Evolutionary conservation across 1,140 invertebrate genomes (phyloP).

Genomic region (Zaprionus tsacasi): DNA sequence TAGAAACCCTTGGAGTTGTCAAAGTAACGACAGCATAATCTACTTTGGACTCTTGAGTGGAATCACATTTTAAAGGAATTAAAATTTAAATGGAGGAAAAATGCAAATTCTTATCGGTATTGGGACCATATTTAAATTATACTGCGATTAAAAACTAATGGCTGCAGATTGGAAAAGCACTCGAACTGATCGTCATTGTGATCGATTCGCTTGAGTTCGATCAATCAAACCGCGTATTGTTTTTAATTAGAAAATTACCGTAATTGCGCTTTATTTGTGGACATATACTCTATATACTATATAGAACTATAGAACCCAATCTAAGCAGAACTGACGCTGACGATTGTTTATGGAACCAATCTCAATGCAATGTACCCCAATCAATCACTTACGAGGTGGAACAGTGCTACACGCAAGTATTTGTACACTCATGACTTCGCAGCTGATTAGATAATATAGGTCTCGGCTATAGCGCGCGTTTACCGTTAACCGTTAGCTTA

Average conservation of each 20-base stretch:
- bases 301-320: neutral
- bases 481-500: slow-evolving; percentile 34
- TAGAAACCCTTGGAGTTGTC: neutral
- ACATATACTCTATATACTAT: too few relatives aligned
- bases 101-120: neutral
- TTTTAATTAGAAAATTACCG: slow-evolving; percentile 29
- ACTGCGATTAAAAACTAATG: neutral
- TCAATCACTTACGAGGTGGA: slow-evolving; percentile 17
- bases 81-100: neutral
- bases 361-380: slow-evolving; percentile 17
- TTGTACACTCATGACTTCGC: slow-evolving; percentile 13
- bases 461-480: slow-evolving; percentile 37
- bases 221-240: slow-evolving; percentile 2
- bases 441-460: slow-evolving; percentile 51
- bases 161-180: neutral
- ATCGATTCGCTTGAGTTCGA: too few relatives aligned
- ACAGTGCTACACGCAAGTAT: slow-evolving; percentile 11
- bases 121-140: neutral
- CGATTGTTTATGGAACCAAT: slow-evolving; percentile 24
- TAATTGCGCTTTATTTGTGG: slow-evolving; percentile 26
- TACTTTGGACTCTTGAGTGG: slow-evolving; percentile 1
- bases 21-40: neutral
- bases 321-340: slow-evolving; percentile 4
- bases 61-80: neutral
- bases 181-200: too few relatives aligned